These are phyloP conservation scores for Brachypodius melanocephalos DNA, from an alignment of 2,113 vertebrate genomes.

Conservation along the genomic window DNA sequence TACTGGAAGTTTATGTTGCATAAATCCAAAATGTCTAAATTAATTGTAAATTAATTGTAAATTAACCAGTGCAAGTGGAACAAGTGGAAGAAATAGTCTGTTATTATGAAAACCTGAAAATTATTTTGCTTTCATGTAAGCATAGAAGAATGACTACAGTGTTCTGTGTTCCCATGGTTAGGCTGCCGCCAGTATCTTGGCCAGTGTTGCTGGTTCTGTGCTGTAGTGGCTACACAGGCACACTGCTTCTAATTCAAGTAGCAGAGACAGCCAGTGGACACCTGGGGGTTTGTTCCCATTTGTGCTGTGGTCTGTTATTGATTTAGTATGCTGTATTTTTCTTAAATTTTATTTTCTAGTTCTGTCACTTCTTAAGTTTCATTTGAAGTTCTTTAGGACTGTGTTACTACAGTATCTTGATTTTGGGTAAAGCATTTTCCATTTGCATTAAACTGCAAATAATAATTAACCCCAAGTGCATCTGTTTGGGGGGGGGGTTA, in stretches of 20 bases:
- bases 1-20: neutral
- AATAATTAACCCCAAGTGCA: neutral
- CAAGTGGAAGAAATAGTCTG: neutral
- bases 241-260: neutral
- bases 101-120: neutral
- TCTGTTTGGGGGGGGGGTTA: neutral
- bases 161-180: neutral
- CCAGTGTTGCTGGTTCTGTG: neutral
- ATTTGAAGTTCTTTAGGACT: neutral
- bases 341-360: neutral
- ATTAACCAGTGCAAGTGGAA: neutral
- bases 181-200: neutral
- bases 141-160: neutral
- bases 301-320: neutral
- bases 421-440: neutral
- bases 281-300: neutral
- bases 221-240: neutral
- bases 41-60: neutral
- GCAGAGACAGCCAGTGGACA: neutral
- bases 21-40: neutral
- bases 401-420: neutral
- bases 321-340: neutral
- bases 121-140: neutral
- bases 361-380: neutral
- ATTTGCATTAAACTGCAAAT: neutral